phyloP scores from a whole-genome alignment of 2,113 vertebrate species.

The Dicerorhinus sumatrensis region DNA sequence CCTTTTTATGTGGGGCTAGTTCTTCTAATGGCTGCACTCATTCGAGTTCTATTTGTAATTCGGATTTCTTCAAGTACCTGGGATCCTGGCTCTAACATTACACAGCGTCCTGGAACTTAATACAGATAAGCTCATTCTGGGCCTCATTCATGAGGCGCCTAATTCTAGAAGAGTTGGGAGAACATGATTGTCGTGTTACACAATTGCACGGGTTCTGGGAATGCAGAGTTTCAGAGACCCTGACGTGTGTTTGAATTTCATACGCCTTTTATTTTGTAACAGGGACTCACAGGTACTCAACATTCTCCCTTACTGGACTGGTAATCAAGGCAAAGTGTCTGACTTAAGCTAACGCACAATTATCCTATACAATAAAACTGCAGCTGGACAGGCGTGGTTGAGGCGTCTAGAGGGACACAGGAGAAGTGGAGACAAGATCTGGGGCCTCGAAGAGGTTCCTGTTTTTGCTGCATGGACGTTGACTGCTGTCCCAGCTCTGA shows the following conservation, averaged over 20 bases:
- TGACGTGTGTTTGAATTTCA: neutral
- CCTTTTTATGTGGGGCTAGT: too few relatives aligned
- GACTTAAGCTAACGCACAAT: neutral
- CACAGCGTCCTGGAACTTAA: neutral
- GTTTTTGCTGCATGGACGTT: neutral
- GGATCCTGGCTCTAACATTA: neutral
- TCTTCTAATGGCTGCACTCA: neutral
- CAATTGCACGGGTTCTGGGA: neutral
- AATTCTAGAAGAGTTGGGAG: neutral
- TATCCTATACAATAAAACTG: neutral
- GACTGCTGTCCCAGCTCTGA: neutral
- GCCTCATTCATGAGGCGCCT: accelerated
- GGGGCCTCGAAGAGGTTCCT: neutral
- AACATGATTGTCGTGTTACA: accelerated
- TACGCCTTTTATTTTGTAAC: neutral
- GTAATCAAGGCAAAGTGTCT: neutral
- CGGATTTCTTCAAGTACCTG: neutral
- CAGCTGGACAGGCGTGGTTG: accelerated
- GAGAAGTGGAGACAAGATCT: neutral
- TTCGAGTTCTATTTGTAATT: neutral
- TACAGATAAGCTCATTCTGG: neutral
- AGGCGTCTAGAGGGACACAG: accelerated
- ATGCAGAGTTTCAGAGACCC: neutral
- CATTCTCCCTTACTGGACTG: neutral
- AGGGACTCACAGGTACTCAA: too few relatives aligned